These are phyloP conservation scores for Saccostrea echinata DNA, from an alignment of 1,140 invertebrate genomes.

Conservation along the genomic window DNA sequence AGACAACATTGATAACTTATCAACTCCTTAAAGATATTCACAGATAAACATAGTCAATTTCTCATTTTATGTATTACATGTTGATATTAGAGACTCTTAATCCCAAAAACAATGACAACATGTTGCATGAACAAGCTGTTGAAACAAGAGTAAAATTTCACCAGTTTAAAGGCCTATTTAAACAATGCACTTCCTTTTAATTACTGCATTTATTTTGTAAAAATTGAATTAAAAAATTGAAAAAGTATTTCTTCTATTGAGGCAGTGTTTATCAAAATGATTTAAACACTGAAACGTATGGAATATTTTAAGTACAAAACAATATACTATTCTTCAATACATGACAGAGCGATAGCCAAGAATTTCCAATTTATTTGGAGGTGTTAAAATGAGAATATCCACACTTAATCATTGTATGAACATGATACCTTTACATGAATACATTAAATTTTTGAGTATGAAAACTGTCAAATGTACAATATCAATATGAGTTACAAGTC, in stretches of 20 bases:
- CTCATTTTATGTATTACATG: neutral
- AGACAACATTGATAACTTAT: slow-evolving; percentile 24
- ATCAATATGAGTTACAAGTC: neutral
- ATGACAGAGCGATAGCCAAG: neutral
- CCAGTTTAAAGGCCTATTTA: neutral
- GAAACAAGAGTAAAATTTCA: neutral
- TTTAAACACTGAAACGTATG: neutral
- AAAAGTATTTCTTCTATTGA: neutral
- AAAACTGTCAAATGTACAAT: neutral
- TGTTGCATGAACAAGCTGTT: neutral
- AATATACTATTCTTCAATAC: neutral
- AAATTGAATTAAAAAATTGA: neutral
- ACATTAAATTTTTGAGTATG: neutral
- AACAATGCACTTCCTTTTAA: neutral
- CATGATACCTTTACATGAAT: neutral
- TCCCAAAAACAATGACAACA: neutral
- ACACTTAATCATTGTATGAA: slow-evolving; percentile 2
- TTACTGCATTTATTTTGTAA: neutral
- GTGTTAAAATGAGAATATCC: neutral
- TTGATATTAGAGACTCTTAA: neutral
- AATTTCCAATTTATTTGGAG: neutral
- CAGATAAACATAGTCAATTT: slow-evolving; percentile 20
- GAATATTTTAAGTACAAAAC: neutral
- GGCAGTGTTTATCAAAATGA: neutral
- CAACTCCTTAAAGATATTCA: slow-evolving; percentile 24